Conservation (phyloP, 2,888 invertebrate species). For the Noctua comes region DNA sequence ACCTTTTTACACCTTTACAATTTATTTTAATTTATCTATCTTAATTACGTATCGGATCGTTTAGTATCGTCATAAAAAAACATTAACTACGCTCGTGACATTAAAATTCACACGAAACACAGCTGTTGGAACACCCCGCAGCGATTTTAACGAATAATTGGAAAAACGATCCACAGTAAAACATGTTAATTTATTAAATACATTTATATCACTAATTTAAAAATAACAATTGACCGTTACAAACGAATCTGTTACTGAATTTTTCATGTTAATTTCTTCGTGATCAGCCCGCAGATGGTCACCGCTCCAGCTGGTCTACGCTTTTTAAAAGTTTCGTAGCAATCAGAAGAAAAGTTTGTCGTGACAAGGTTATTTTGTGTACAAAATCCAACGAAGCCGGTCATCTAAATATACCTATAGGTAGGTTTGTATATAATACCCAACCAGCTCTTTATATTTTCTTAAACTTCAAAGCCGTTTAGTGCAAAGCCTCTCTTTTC, state of each 20-base stretch:
- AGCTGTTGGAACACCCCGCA: slow-evolving; percentile 44
- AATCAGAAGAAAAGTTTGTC: not conserved
- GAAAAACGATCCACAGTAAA: slow-evolving; percentile 33
- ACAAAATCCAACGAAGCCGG: not conserved
- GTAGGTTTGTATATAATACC: slow-evolving; percentile 2
- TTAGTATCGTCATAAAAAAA: slow-evolving; percentile 36
- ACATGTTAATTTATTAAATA: slow-evolving; percentile 44
- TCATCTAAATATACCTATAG: slow-evolving; percentile 3
- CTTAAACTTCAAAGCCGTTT: slow-evolving; percentile 57
- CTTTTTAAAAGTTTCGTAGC: not conserved
- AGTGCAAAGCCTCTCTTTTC: slow-evolving; percentile 42
- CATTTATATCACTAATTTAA: slow-evolving; percentile 29
- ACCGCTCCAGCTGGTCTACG: not conserved
- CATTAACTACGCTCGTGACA: slow-evolving; percentile 29
- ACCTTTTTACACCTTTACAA: not conserved
- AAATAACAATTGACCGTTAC: slow-evolving; percentile 11
- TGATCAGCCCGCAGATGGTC: not conserved
- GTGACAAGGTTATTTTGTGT: slow-evolving; percentile 6
- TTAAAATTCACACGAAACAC: slow-evolving; percentile 55
- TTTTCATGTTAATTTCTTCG: slow-evolving; percentile 11
- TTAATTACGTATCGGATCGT: slow-evolving; percentile 29
- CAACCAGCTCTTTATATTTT: slow-evolving; percentile 41
- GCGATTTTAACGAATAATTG: slow-evolving; percentile 41
- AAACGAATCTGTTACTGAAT: slow-evolving; percentile 6
- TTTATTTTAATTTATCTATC: slow-evolving; percentile 24